A percentile compares a stretch with the other conserved stretches of the same genome.
Evolutionary conservation across 2,113 vertebrate genomes (phyloP).

Genomic region (Macrotus californicus): DNA sequence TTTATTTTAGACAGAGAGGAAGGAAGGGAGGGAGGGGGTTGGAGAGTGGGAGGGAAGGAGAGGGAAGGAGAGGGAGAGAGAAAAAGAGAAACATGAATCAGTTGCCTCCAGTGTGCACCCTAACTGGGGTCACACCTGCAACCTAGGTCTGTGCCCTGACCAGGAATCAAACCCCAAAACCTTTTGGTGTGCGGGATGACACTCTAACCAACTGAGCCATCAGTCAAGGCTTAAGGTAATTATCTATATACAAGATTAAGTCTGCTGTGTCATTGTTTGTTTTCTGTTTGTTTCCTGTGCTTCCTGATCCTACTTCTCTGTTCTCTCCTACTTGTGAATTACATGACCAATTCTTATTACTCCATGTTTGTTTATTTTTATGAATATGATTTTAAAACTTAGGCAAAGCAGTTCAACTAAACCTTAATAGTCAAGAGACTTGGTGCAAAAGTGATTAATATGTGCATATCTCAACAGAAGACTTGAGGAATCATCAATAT

Average conservation of each 20-base stretch:
- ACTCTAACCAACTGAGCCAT: no score
- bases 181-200: no score
- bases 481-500: not conserved
- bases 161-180: no score
- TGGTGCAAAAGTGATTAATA: not conserved
- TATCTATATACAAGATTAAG: not conserved
- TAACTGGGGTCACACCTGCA: no score
- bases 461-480: not conserved
- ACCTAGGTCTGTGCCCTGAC: no score
- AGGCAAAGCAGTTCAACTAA: not conserved
- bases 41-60: no score
- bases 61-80: no score
- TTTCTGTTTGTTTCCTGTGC: not conserved
- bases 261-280: not conserved
- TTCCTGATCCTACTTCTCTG: not conserved
- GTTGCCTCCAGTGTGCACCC: no score
- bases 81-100: no score
- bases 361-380: not conserved
- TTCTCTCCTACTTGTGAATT: not conserved
- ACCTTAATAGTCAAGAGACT: not conserved
- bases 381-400: not conserved
- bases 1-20: no score
- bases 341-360: not conserved
- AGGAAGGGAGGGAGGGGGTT: no score
- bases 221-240: not conserved